Evolutionary conservation across 2,888 invertebrate genomes (phyloP), one percentile per base, ranked within the genome.

Genomic region (Bruchidius siliquastri): DNA sequence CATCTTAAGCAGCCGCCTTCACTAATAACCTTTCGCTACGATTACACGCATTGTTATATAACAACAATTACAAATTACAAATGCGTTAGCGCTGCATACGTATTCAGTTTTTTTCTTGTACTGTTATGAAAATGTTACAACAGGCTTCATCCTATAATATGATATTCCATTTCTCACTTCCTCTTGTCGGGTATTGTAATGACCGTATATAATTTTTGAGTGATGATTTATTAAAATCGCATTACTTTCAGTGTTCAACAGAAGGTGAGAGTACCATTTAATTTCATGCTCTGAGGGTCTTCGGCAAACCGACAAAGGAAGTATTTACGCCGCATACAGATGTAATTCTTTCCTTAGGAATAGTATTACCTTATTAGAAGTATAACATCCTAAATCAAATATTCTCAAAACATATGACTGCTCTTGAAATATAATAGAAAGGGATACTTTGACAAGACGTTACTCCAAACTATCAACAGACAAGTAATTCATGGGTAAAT

Each of bases 171-270:
- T 21, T 32, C 69, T 21, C 32, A 72, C 72, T 72, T 72, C 72
- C 72, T 72, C 32, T 26, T 72, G 72, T 72, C 72, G 22, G 70
- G 4, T 21, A 8, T n/a, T 49, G 69, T 70, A 72, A 72, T 72
- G 67, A 66, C 69, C 72, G 72, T 72, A 20, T 22, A 72, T 69
- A 72, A 72, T 72, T 69, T 72, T 72, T 72, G 72, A 72, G 32
- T 69, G 72, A 72, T 72, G 71, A 69, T 69, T 69, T 71, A 71
- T 71, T 71, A 71, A 49, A 49, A 49, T 49, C 49, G 49, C 49
- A 49, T 49, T 49, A 49, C 49, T 49, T 49, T 49, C 8, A 8
- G 13, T 49, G 10, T 13, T 49, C 49, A 49, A 13, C 49, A 49
- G 49, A 49, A 49, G 49, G 49, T 49, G 49, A 49, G 49, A 18